Conservation (phyloP, 2,113 vertebrate species). For the Solenodon paradoxus region DNA sequence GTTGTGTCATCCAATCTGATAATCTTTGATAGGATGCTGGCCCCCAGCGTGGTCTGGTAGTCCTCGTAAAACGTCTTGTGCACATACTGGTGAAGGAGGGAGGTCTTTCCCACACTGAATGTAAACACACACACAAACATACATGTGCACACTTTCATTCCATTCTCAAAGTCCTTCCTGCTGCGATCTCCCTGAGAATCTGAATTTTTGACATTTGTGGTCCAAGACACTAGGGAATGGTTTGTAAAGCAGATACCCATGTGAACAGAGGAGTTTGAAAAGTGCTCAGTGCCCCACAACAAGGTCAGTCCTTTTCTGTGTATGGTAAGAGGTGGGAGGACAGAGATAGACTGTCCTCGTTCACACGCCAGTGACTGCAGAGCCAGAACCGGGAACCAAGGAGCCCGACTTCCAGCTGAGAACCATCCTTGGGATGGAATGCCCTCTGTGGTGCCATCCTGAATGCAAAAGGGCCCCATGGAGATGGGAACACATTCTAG, state of each 20-base stretch:
- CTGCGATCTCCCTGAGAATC: not conserved
- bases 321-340: not conserved
- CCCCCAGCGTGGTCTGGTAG: conserved; percentile 87
- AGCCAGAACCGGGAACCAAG: not conserved
- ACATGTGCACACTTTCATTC: not conserved
- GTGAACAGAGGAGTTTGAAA: not conserved
- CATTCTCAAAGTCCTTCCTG: not conserved
- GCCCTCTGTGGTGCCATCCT: not conserved
- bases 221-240: not conserved
- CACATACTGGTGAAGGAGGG: conserved; percentile 87
- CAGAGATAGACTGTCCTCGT: too few species aligned
- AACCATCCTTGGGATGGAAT: not conserved
- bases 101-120: conserved; percentile 87
- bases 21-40: conserved; percentile 86
- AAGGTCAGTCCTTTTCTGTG: not conserved
- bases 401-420: not conserved
- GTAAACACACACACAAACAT: not conserved
- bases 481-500: not conserved
- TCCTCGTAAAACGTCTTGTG: conserved; percentile 85
- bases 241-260: not conserved
- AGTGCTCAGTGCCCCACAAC: not conserved
- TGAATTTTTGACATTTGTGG: not conserved
- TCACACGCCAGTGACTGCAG: too few species aligned
- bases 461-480: not conserved
- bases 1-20: conserved; percentile 77